phyloP scores from a whole-genome alignment of 2,113 vertebrate genomes.

The Microtus montanus region DNA sequence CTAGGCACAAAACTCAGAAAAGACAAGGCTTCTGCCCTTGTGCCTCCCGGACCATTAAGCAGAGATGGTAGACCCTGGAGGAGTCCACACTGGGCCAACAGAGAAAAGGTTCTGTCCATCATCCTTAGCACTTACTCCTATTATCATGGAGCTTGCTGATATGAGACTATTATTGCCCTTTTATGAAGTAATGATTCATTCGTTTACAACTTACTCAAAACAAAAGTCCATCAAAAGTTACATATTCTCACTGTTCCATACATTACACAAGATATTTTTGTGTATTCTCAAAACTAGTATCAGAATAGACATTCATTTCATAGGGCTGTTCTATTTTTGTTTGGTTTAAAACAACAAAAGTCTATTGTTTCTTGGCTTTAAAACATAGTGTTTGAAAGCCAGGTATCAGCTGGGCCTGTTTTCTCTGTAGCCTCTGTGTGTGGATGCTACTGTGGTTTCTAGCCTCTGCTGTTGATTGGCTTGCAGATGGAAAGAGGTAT shows the following conservation, averaged over 20 bases:
- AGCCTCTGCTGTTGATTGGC: neutral
- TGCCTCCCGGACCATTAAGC: neutral
- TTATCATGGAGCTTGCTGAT: neutral
- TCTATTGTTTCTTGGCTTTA: neutral
- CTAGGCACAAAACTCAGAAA: neutral
- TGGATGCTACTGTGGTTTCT: neutral
- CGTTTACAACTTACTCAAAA: conserved; percentile 33
- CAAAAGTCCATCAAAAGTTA: neutral
- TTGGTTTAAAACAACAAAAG: conserved; percentile 4
- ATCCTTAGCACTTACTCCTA: neutral
- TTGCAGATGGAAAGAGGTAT: neutral
- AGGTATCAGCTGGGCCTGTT: neutral
- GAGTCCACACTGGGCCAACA: neutral
- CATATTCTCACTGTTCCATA: neutral
- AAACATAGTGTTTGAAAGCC: neutral
- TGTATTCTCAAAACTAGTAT: neutral
- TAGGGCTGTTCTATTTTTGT: neutral
- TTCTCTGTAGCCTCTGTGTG: neutral
- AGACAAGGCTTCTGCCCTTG: neutral
- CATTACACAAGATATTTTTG: neutral
- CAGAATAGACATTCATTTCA: neutral
- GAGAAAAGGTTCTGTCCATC: neutral
- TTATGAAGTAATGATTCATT: neutral
- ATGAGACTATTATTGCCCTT: neutral
- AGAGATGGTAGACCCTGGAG: neutral